Percentiles rank a stretch among this genome's conserved stretches.
These are phyloP conservation scores for Oreortyx pictus DNA, from an alignment of 2,797 vertebrate genomes.

Conservation along the genomic window DNA sequence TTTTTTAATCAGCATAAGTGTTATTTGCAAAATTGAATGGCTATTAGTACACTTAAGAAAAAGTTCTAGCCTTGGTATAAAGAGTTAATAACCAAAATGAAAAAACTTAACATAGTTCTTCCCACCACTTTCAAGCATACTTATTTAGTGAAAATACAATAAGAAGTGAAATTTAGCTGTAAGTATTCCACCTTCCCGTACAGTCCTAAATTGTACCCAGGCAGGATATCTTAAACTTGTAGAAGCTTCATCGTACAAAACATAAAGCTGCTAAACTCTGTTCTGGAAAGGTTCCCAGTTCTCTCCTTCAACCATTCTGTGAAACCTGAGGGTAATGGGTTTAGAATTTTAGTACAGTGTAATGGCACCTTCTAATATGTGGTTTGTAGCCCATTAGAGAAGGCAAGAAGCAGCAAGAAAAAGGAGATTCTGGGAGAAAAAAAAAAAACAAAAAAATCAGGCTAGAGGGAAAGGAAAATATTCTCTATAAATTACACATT, in stretches of 20 bases:
- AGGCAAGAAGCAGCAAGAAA: not conserved
- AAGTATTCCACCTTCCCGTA: slow-evolving; percentile 9
- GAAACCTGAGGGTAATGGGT: not conserved
- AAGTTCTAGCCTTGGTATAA: not conserved
- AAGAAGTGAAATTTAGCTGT: not conserved
- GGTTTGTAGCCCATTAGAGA: not conserved
- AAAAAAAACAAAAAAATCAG: not conserved
- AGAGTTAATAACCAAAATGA: slow-evolving; percentile 4
- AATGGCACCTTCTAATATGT: not conserved
- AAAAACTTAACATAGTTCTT: not conserved
- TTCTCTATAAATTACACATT: not conserved
- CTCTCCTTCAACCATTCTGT: not conserved
- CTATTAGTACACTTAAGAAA: not conserved
- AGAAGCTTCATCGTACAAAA: not conserved
- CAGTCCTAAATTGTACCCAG: not conserved
- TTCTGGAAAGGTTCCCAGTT: not conserved
- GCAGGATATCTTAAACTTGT: not conserved
- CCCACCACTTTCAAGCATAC: not conserved
- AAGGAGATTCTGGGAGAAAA: not conserved
- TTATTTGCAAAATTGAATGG: not conserved
- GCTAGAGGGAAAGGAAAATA: not conserved
- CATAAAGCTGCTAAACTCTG: not conserved
- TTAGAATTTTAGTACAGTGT: not conserved
- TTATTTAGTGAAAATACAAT: not conserved
- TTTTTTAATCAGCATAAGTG: not conserved